Conservation (phyloP, 1,140 invertebrate species). For the Akabosia matsudoensis region DNA sequence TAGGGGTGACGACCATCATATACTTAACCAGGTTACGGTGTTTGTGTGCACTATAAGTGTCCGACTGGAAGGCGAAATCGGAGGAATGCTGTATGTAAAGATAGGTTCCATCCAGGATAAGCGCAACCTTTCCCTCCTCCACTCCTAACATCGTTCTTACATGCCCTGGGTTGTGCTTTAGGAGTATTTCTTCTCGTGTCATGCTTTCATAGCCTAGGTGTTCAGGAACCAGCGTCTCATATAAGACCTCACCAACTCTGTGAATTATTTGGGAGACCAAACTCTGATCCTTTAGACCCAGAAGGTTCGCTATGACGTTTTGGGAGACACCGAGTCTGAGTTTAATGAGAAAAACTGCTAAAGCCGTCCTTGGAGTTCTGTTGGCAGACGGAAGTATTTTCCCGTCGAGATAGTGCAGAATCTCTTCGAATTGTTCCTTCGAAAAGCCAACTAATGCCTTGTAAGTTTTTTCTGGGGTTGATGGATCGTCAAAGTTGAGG, state of each 20-base stretch:
- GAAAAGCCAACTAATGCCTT: not conserved
- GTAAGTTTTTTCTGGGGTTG: not conserved
- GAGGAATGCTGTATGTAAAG: conserved; percentile 24
- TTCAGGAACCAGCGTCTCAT: not conserved
- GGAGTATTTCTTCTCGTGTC: not conserved
- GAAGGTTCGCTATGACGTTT: not conserved
- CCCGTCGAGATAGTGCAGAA: not conserved
- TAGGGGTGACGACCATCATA: conserved; percentile 27
- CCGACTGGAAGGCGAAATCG: not conserved
- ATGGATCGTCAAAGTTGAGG: not conserved
- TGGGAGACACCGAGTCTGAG: not conserved
- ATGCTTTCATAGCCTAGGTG: not conserved
- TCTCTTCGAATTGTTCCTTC: not conserved
- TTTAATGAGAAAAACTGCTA: not conserved
- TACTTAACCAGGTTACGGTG: conserved; percentile 29
- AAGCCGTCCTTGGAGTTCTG: not conserved
- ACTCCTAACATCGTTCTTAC: not conserved
- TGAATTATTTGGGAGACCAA: not conserved
- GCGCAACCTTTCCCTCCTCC: not conserved
- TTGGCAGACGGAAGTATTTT: not conserved
- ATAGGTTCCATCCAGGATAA: conserved; percentile 29
- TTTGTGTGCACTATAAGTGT: conserved; percentile 27
- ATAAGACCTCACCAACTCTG: not conserved
- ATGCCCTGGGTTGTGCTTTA: not conserved
- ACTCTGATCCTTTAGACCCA: not conserved